Evolutionary conservation across 2,888 invertebrate species (phyloP).

Genomic region (Eristalinus aeneus): DNA sequence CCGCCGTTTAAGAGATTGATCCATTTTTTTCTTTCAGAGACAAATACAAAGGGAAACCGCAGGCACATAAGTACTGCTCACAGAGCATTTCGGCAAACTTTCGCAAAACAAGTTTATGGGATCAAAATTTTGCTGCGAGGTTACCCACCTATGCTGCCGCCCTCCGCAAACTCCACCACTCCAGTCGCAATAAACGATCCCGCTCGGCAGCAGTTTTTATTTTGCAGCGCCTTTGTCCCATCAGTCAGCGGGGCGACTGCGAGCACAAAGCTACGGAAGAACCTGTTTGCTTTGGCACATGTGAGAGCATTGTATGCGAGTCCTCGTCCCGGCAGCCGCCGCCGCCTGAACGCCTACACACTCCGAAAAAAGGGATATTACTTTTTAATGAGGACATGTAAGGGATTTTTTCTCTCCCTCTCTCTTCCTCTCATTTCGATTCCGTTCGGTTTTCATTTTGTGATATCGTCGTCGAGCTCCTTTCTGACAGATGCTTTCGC

Average conservation of each 20-base stretch:
- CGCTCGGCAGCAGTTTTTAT: not conserved
- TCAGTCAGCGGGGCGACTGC: slow-evolving; percentile 37
- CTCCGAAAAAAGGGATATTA: slow-evolving; percentile 59
- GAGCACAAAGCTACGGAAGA: slow-evolving; percentile 30
- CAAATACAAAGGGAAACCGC: slow-evolving; percentile 32
- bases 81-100: slow-evolving; percentile 9
- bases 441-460: slow-evolving; percentile 11
- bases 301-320: slow-evolving; percentile 46
- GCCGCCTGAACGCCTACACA: slow-evolving; percentile 8
- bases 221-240: slow-evolving; percentile 3
- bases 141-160: not conserved
- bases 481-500: slow-evolving; percentile 28
- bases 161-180: not conserved
- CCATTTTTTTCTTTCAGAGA: slow-evolving; percentile 7
- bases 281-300: slow-evolving; percentile 53
- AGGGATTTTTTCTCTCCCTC: slow-evolving; percentile 17
- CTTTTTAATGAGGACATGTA: slow-evolving; percentile 69
- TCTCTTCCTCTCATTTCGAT: not conserved
- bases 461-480: slow-evolving; percentile 22
- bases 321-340: not conserved
- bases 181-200: not conserved
- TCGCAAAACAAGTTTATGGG: slow-evolving; percentile 39
- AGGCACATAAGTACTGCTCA: not conserved
- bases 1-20: not conserved
- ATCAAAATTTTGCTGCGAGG: slow-evolving; percentile 17